These are phyloP conservation scores for Sterrhoptilus dennistouni DNA, from an alignment of 2,113 vertebrate species.

Conservation along the genomic window DNA sequence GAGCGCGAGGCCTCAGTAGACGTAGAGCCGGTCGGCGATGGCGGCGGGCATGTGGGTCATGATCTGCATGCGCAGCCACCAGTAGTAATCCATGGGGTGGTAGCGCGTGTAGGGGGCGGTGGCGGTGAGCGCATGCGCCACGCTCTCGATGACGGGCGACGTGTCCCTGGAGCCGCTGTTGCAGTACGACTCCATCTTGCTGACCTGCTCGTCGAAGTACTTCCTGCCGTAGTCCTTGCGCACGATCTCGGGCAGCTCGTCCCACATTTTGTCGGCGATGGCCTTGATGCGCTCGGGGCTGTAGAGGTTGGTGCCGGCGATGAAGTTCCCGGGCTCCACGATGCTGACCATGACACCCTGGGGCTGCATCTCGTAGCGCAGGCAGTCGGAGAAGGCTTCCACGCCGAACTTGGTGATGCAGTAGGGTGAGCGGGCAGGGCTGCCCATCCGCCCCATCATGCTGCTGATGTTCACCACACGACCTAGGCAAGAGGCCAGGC, in stretches of 20 bases:
- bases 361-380: slow-evolving; percentile 79
- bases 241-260: slow-evolving; percentile 73
- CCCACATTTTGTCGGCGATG: slow-evolving; percentile 80
- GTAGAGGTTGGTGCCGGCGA: slow-evolving; percentile 78
- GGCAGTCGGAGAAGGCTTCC: slow-evolving; percentile 82
- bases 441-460: slow-evolving; percentile 81
- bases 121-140: slow-evolving; percentile 74
- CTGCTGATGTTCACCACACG: slow-evolving; percentile 81
- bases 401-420: slow-evolving; percentile 82
- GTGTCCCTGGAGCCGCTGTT: slow-evolving; percentile 73
- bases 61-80: slow-evolving; percentile 83
- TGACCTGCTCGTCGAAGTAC: slow-evolving; percentile 79
- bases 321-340: slow-evolving; percentile 82
- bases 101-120: slow-evolving; percentile 75
- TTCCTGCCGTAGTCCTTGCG: slow-evolving; percentile 76
- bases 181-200: slow-evolving; percentile 76
- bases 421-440: slow-evolving; percentile 73
- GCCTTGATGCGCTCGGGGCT: slow-evolving; percentile 75
- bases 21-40: slow-evolving; percentile 76
- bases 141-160: slow-evolving; percentile 64
- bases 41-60: slow-evolving; percentile 79
- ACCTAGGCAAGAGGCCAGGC: slow-evolving; percentile 27
- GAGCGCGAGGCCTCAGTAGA: slow-evolving; percentile 48
- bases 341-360: slow-evolving; percentile 80
- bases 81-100: slow-evolving; percentile 85